Evolutionary conservation across 1,140 invertebrate genomes (phyloP), one percentile per base, ranked within the genome.

Genomic region (Eumeta japonica): DNA sequence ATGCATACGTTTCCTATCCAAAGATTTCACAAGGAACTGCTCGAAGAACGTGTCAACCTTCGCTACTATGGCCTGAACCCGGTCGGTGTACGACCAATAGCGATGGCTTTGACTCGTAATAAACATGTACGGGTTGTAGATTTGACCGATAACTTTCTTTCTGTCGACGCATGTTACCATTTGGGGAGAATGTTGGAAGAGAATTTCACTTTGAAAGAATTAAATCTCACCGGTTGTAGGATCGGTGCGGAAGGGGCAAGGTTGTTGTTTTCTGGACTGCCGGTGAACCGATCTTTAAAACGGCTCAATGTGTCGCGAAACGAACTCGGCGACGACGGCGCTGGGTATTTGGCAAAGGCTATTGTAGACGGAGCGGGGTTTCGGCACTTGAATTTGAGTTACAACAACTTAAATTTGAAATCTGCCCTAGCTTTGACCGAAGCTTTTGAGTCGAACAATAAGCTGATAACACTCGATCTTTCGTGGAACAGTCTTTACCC

Each of bases 401-500:
- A 75, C 28, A 79, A 79, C 38, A 55, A 62, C 28, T 52, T 78
- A 16, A 58, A 50, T 7, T 59, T 59, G 18, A 60, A 54, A 45
- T 55, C 62, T 14, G 54, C 56, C 0, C 50, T 43, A 28, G 34
- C 38, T 2, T 49, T 79, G 32, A 53, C 58, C n/a, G 56, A 56
- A 50, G 56, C 65, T 10, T 49, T 79, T n/a, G 52, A 68, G 42
- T 58, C 58, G 9, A 51, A 70, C 36, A 66, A 68, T 39, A 59
- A 58, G 38, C 55, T 79, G 31, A 65, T 62, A 13, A 54, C 60
- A 28, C 39, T 77, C 3, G 58, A 79, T 57, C 49, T 79, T 16
- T 74, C 75, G 1, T 76, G 74, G 73, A 79, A 77, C 48, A 61
- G 55, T 32, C 49, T 77, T 10, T 67, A 41, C 36, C 48, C 55